phyloP scores from a whole-genome alignment of 2,888 invertebrate species.

The Volucella zonaria region DNA sequence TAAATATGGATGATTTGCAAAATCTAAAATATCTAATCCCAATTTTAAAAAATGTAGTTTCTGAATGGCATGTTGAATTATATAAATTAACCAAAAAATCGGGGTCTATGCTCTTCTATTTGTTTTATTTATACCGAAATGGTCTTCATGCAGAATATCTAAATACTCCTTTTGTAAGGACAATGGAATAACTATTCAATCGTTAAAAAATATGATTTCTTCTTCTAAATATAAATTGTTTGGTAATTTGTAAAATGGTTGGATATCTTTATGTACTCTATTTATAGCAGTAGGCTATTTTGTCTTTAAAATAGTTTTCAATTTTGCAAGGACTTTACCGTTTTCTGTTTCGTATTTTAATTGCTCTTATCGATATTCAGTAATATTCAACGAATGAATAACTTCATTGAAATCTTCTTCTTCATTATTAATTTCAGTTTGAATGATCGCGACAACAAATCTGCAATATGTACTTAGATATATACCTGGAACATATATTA shows the following conservation, averaged over 20 bases:
- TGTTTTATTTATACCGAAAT: constrained; percentile 74
- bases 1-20: constrained; percentile 68
- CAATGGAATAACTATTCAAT: constrained; percentile 73
- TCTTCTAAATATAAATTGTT: constrained; percentile 52
- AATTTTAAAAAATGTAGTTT: constrained; percentile 14
- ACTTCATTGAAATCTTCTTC: no score
- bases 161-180: constrained; percentile 71
- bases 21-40: constrained; percentile 76
- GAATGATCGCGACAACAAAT: no score
- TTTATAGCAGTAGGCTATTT: no score
- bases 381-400: no score
- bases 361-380: no score
- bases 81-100: constrained; percentile 74
- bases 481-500: no score
- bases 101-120: constrained; percentile 68
- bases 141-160: constrained; percentile 70
- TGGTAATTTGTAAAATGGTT: constrained; percentile 71
- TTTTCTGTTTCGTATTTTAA: no score
- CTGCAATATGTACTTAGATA: no score
- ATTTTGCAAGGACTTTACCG: no score
- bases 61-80: no score
- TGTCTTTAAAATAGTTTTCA: no score
- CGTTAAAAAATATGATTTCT: constrained; percentile 70
- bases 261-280: constrained; percentile 44
- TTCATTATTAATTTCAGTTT: no score